Base-by-base conservation (phyloP, 2,888 invertebrate species). In the Cynaeus angustus region DNA sequence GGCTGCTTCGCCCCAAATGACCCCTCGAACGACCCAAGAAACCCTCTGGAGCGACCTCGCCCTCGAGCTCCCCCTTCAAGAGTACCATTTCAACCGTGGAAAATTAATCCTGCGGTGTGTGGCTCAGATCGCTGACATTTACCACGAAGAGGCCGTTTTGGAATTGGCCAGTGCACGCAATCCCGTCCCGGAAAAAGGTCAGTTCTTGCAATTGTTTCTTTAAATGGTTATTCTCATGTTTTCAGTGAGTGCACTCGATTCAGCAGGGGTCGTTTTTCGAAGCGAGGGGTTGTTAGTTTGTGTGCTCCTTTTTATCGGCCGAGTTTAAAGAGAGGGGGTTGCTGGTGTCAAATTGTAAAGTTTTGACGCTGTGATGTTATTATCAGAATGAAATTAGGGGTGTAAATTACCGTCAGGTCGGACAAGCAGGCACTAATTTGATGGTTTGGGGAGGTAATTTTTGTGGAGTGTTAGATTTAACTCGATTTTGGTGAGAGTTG, bases 161-260 rank as follows among this genome's bases (percentile, higher is more conserved):
- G 91, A 92, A 81, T 89, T 93, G 80, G 90, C 91, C 70, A 90
- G 91, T 68, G 90, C 91, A 52, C 89, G 91, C 64, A 93, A 94
- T 85, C 94, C 94, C 3, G 88, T 92, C 77, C 94, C 94, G 13
- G 93, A 93, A 83, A 61, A 61, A 61, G 61, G 61, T 61, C 12
- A 41, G 41, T 41, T 33, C 33, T n/a, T 33, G n/a, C 7, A 7
- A 33, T 2, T 33, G 5, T 7, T 28, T 38, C 38, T n/a, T 12
- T 6, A 41, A 6, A 38, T 38, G 6, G 8, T 7, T n/a, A n/a
- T 38, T 28, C 7, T 28, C 2, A 5, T n/a, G 37, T 70, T 77
- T 77, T 50, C 79, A 80, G 80, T 79, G 48, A 79, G 80, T 56
- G 79, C 80, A 21, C 59, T 68, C 59, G 76, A 74, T 65, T 78